Conservation (phyloP, 2,113 vertebrate species). For the Ageneiosus marmoratus region DNA sequence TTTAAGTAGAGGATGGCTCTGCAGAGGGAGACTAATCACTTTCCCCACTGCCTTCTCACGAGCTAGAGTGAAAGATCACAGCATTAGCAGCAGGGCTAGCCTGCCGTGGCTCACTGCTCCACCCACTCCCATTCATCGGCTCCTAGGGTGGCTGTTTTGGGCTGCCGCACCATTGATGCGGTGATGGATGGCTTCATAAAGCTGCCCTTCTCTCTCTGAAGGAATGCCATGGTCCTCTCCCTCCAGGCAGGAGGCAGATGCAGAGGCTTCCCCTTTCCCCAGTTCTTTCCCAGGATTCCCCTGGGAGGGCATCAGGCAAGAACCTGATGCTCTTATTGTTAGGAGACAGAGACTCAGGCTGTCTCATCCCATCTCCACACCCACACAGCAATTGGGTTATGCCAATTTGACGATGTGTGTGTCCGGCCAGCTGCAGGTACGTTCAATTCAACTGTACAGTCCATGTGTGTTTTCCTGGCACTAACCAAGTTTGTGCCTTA, state of each 20-base stretch:
- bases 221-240: slow-evolving; percentile 63
- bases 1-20: slow-evolving; percentile 46
- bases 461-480: slow-evolving; percentile 39
- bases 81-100: slow-evolving; percentile 63
- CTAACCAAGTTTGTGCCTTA: slow-evolving; percentile 48
- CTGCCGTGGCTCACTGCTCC: slow-evolving; percentile 58
- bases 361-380: slow-evolving; percentile 64
- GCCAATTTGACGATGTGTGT: slow-evolving; percentile 9
- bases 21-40: slow-evolving; percentile 70
- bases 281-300: slow-evolving; percentile 75
- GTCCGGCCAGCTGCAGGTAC: slow-evolving; percentile 29
- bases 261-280: slow-evolving; percentile 59
- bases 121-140: slow-evolving; percentile 62
- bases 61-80: slow-evolving; percentile 74
- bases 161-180: slow-evolving; percentile 68
- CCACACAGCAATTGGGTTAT: slow-evolving; percentile 68
- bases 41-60: slow-evolving; percentile 73
- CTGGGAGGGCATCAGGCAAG: slow-evolving; percentile 63
- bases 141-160: slow-evolving; percentile 64
- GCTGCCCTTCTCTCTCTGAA: slow-evolving; percentile 61
- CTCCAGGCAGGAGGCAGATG: slow-evolving; percentile 73
- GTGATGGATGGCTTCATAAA: slow-evolving; percentile 80
- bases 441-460: slow-evolving; percentile 36
- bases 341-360: slow-evolving; percentile 56
- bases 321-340: slow-evolving; percentile 66